Base-by-base conservation (phyloP, 23 tunicate species). In the Botrylloides violaceus region DNA sequence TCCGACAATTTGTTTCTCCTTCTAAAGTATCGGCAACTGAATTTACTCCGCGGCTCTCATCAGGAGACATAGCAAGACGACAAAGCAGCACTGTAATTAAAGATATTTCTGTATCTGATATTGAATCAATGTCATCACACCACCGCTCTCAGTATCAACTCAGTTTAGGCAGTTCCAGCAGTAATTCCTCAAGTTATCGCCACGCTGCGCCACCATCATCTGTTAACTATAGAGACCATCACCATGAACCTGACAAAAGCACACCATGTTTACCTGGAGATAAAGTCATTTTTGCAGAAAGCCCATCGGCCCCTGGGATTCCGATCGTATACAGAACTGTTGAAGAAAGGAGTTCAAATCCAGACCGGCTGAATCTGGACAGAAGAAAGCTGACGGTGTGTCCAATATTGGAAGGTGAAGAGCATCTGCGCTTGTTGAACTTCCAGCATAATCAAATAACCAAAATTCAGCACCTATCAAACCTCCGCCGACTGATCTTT, bases 401-500 rank as follows among this genome's bases (percentile, higher is more conserved):
- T 36, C 99, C 99, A 20, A 81, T 87, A 30, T 66, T 95, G 66
- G 91, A 79, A 47, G 94, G 93, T 2, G 99, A 95, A 56, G 99
- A 95, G 59, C 84, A 75, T 59, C 57, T 95, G 39, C 76, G 95
- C n/a, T 72, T 95, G 33, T 71, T 95, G 29, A 95, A 95, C 66
- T 82, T 88, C 76, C 99, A 95, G 58, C 99, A 95, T 76, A 95
- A 95, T 59, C 64, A 73, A 26, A 95, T 95, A 31, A n/a, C 76
- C 18, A 49, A 76, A 49, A 78, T 95, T 26, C 83, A 82, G 43
- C 83, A 84, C 61, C 63, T 95, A 2, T 78, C 88, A 27, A 75
- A 79, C 49, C 74, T 95, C 4, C 76, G 84, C 9, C 76, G 96
- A 4, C 76, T 95, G 1, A 90, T 95, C 12, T 95, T 95, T 71